Percentiles rank a stretch among this genome's conserved stretches.
These are phyloP conservation scores for Carettochelys insculpta DNA, from an alignment of 2,113 vertebrate species.

Conservation along the genomic window DNA sequence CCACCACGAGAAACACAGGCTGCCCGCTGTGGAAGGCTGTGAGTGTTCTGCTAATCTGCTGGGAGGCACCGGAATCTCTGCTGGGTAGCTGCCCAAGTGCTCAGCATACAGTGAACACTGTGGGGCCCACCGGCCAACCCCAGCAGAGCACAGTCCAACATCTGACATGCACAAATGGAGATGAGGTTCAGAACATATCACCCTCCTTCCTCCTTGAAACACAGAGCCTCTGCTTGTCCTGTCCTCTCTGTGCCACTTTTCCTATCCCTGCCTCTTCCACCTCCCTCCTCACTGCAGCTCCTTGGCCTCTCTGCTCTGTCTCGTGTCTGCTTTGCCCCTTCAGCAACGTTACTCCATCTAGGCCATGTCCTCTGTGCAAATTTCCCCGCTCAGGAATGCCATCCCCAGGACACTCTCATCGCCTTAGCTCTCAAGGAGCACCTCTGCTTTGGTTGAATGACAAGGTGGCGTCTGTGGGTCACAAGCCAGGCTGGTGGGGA, in stretches of 20 bases:
- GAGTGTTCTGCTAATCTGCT: too few relatives aligned
- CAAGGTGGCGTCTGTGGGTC: neutral
- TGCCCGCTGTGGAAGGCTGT: too few relatives aligned
- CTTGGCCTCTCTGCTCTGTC: neutral
- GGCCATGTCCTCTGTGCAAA: neutral
- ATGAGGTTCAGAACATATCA: accelerated
- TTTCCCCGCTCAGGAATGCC: neutral
- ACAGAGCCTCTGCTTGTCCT: accelerated
- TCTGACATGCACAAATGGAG: neutral
- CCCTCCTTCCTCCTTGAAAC: neutral
- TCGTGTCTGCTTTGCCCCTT: neutral
- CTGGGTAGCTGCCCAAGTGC: too few relatives aligned
- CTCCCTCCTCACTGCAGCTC: neutral
- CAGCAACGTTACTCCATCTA: neutral
- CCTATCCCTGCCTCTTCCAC: neutral
- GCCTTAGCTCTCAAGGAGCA: neutral
- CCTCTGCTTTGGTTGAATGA: neutral
- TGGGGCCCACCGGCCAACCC: neutral
- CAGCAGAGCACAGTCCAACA: neutral
- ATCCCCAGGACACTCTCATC: neutral
- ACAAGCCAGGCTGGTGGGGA: neutral
- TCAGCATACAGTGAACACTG: too few relatives aligned
- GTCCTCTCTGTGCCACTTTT: neutral
- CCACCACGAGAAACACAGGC: too few relatives aligned
- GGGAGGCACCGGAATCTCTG: too few relatives aligned